Base-by-base conservation (phyloP, 64 coral and sea anemone species). In the Porites lutea region DNA sequence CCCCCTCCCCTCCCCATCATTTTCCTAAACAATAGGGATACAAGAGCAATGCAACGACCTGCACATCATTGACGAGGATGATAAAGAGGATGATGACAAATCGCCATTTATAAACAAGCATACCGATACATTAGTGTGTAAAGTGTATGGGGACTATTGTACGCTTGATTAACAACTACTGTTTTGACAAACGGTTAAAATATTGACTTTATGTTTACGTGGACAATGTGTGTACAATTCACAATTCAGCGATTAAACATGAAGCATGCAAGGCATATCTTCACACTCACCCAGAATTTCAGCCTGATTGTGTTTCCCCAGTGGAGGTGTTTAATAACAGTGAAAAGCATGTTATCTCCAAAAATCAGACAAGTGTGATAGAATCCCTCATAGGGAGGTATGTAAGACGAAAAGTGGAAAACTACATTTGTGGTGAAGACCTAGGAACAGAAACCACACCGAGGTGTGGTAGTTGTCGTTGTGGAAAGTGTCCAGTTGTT, bases 371-470 rank as follows among this genome's bases (percentile, higher is more conserved):
- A 9, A 84, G 16, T 55, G 70, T 59, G 74, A 8, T 70, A 72
- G 53, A 55, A 37, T 60, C 12, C 85, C 14, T 46, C 48, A 55
- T 22, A 22, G 68, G 72, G 18, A 60, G 53, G 49, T 37, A 88
- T 71, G 51, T 67, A 54, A 5, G 14, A 52, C 86, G 51, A 52
- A 44, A 6, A 6, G 9, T 88, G 46, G 68, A 88, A 44, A 74
- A 74, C 69, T 88, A 75, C 71, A 74, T 75, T 75, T 37, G 9
- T 72, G 70, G 70, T 44, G 69, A 88, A 74, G 86, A 88, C 57
- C 22, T 88, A 37, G 86, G 70, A 88, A 74, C 86, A 37, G 86
- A 88, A 59, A 88, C 58, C 44, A 88, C 51, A 15, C 86, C 86
- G 23, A 51, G 53, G 23, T 88, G 86, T 88, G 86, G 70, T 74